Evolutionary conservation across 1,140 invertebrate genomes (phyloP), one percentile per base, ranked within the genome.

Genomic region (Saxidomus purpurata): DNA sequence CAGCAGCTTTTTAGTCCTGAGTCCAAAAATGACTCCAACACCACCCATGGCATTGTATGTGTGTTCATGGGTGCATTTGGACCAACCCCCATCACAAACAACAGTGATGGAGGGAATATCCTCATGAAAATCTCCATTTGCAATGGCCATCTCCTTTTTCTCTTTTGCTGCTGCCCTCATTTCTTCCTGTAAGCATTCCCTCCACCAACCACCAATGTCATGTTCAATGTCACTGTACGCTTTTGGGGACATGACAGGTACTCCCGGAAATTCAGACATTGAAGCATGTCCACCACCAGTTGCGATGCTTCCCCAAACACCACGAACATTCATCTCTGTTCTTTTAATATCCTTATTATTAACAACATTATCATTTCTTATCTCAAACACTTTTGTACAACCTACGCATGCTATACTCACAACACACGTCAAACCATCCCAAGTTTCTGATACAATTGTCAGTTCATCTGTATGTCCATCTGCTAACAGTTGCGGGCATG

Each of bases 1-100:
- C 1, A 96, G 89, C 19, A 96, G 91, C 92, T 96, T 93, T 79
- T 92, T 90, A 0, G 94, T 95, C 31, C 92, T 82, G 76, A 71
- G 0, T n/a, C 95, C 96, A 82, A 83, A 63, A 4, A 83, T 83
- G 2, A 69, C 59, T n/a, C n/a, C 59, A 40, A 69, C 81, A 25
- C 59, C 81, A 43, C 34, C 61, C 0, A 43, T 17, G 2, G 81
- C 59, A 84, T 84, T 84, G 28, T 69, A 84, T 40, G 82, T 84
- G 49, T 87, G 85, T n/a, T 83, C 77, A 38, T 90, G 82, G 9
- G 67, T 67, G 40, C 86, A 0, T 31, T 87, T 91, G 17, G 55
- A 69, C 83, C 90, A 91, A 13, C 87, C 82, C 15, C 83, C 82
- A 89, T 87, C 87, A 86, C 79, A 77, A 40, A 90, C 52, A 13